Percentiles rank a stretch among this genome's conserved stretches.
Conservation (phyloP, 2,888 invertebrate species). For the Acronicta leporina region DNA sequence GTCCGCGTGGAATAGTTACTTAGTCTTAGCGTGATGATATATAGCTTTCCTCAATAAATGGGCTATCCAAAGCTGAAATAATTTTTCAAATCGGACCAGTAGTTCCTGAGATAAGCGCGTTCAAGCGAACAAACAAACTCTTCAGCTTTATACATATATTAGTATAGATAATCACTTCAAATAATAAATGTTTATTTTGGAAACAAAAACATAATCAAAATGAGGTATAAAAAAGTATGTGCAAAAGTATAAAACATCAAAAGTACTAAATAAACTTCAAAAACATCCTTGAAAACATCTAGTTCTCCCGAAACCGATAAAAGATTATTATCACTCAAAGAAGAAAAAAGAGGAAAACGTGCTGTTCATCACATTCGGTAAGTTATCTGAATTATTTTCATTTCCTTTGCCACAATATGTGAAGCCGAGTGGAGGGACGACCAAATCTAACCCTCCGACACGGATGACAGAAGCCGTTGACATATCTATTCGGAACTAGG, state of each 20-base stretch:
- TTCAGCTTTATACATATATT: too few species aligned
- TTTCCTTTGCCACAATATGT: slow-evolving; percentile 38
- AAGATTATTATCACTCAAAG: slow-evolving; percentile 41
- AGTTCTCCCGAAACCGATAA: slow-evolving; percentile 23
- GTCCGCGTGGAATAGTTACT: too few species aligned
- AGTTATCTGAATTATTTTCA: slow-evolving; percentile 46
- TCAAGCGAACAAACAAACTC: too few species aligned
- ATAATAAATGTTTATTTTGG: too few species aligned
- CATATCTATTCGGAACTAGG: slow-evolving; percentile 46
- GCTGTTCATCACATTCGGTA: slow-evolving; percentile 30
- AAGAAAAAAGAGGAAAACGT: slow-evolving; percentile 36
- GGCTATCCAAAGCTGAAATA: too few species aligned
- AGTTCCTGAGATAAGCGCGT: too few species aligned
- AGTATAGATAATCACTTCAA: too few species aligned
- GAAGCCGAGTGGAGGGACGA: slow-evolving; percentile 33
- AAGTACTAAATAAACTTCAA: background rate
- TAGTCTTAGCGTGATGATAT: too few species aligned
- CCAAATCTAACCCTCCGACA: slow-evolving; percentile 51
- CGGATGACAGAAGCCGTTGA: slow-evolving; percentile 42
- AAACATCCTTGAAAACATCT: slow-evolving; percentile 22
- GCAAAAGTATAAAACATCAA: too few species aligned
- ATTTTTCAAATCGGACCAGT: too few species aligned
- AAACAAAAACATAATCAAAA: too few species aligned
- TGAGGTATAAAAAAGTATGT: background rate
- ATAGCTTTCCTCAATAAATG: too few species aligned